Percentiles rank a stretch among this genome's conserved stretches.
Evolutionary conservation across 2,888 invertebrate genomes (phyloP).

Genomic region (Drosophila tripunctata): DNA sequence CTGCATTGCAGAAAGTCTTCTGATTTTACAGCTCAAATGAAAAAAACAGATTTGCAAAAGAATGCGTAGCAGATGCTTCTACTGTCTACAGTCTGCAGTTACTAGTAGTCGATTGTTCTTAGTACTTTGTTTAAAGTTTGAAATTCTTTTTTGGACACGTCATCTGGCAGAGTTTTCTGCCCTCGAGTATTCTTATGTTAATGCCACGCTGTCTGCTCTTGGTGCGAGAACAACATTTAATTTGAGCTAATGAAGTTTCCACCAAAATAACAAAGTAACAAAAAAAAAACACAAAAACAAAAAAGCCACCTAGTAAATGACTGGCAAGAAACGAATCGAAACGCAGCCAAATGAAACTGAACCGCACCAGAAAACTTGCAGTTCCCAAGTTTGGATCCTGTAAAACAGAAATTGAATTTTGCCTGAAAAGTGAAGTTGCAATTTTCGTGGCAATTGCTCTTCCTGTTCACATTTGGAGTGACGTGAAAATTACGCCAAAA

Average conservation of each 20-base stretch:
- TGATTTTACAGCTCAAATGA: conserved; percentile 9
- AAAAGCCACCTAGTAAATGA: conserved; percentile 37
- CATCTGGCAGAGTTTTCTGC: conserved; percentile 7
- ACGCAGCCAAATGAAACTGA: conserved; percentile 1
- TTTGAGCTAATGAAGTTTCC: conserved; percentile 74
- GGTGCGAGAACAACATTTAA: conserved; percentile 72
- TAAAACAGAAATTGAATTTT: conserved; percentile 50
- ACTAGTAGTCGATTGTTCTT: too few species aligned
- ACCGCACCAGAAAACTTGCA: neutral
- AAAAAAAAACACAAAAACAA: too few species aligned
- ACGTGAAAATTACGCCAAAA: conserved; percentile 67
- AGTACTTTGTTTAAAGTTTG: neutral
- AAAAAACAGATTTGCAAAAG: conserved; percentile 13
- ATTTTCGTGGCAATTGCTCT: conserved; percentile 43
- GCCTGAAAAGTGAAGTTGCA: conserved; percentile 47
- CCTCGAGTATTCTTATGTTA: conserved; percentile 13
- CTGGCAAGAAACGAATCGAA: conserved; percentile 29
- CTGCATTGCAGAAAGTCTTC: conserved; percentile 4
- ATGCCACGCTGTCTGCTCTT: conserved; percentile 73
- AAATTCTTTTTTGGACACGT: neutral
- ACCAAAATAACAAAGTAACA: too few species aligned
- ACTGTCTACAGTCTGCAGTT: neutral
- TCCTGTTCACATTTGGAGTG: conserved; percentile 67
- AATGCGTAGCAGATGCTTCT: neutral
- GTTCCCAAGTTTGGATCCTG: conserved; percentile 15